phyloP scores from a whole-genome alignment of 2,797 vertebrate genomes.

The Caiman crocodilus region DNA sequence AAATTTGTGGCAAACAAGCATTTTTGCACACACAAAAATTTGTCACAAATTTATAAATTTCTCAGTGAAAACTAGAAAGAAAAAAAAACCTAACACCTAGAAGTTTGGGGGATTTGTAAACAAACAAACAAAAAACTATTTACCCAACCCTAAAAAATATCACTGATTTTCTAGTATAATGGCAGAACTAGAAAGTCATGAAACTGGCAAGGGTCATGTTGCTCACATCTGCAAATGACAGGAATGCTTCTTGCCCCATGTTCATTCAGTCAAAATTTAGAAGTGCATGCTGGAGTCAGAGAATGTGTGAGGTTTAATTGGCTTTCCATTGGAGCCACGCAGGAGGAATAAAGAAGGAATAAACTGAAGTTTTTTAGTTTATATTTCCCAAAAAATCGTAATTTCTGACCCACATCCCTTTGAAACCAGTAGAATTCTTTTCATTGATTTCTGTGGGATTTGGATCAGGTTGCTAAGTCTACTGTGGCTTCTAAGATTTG shows the following conservation, averaged over 20 bases:
- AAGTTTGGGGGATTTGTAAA: background rate
- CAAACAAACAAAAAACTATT: background rate
- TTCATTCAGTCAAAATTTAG: background rate
- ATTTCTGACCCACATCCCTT: background rate
- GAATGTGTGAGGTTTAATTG: background rate
- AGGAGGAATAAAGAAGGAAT: background rate
- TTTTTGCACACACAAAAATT: background rate
- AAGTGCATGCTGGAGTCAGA: background rate
- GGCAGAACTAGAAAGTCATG: background rate
- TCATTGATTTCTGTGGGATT: background rate
- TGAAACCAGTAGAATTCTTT: constrained; percentile 10
- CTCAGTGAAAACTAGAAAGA: background rate
- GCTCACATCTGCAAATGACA: background rate
- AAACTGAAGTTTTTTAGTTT: background rate
- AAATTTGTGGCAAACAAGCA: too few species aligned
- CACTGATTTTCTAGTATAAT: background rate
- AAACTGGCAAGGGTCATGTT: background rate
- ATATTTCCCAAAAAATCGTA: constrained; percentile 10
- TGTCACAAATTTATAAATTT: background rate
- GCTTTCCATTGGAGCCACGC: constrained; percentile 32
- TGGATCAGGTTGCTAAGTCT: constrained; percentile 20
- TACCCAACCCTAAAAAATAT: background rate
- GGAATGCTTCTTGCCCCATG: background rate
- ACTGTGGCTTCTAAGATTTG: constrained; percentile 34
- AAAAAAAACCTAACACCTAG: background rate